Conservation (phyloP, 2,888 invertebrate genomes). For the Amphipyra tragopoginis region DNA sequence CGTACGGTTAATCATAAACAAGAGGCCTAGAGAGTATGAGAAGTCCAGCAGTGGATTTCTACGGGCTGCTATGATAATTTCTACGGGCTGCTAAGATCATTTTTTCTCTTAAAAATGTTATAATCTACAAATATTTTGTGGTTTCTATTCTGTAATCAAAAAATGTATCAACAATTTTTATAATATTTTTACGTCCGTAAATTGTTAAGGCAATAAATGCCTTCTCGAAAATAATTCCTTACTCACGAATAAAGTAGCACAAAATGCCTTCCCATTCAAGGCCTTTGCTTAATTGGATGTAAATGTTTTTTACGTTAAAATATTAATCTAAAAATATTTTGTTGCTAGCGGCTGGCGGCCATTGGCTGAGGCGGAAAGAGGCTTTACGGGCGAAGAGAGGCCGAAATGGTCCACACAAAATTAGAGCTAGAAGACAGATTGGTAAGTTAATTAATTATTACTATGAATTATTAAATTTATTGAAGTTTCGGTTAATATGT, state of each 20-base stretch:
- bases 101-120: too few species aligned
- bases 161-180: background rate
- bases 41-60: too few species aligned
- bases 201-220: background rate
- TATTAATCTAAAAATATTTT: constrained; percentile 22
- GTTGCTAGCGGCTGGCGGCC: constrained; percentile 67
- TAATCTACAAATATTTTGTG: too few species aligned
- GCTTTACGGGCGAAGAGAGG: constrained; percentile 67
- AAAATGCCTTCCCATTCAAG: constrained; percentile 8
- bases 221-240: background rate
- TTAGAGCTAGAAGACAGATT: constrained; percentile 67
- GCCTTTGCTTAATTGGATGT: constrained; percentile 8
- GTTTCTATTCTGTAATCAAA: too few species aligned
- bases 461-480: too few species aligned
- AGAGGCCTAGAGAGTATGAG: too few species aligned
- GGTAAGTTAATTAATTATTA: constrained; percentile 60
- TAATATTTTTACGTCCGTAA: background rate
- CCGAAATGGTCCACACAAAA: constrained; percentile 51
- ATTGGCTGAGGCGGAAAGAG: constrained; percentile 74
- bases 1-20: too few species aligned
- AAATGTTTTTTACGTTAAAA: constrained; percentile 6
- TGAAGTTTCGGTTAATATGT: too few species aligned
- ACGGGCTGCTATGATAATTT: too few species aligned
- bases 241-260: background rate
- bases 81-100: too few species aligned